phyloP scores from a whole-genome alignment of 2,888 invertebrate species.

The Drosophila tanythrix region DNA sequence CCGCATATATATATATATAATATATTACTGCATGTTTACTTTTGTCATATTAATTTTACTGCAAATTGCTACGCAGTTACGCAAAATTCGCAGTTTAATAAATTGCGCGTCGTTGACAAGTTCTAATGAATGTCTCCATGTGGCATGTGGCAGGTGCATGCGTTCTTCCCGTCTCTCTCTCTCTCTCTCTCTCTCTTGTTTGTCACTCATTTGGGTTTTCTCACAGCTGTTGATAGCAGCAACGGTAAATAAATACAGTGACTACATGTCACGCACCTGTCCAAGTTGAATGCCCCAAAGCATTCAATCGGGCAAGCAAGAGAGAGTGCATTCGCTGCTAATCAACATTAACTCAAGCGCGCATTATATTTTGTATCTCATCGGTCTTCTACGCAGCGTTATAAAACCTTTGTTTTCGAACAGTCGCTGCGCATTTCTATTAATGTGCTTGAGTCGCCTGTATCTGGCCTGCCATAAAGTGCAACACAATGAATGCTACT shows the following conservation, averaged over 20 bases:
- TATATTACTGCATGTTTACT: background rate
- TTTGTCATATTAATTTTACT: conserved; percentile 25
- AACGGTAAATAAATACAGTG: conserved; percentile 52
- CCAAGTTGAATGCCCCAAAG: conserved; percentile 55
- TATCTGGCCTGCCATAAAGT: conserved; percentile 25
- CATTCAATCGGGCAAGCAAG: conserved; percentile 10
- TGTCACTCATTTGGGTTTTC: conserved; percentile 8
- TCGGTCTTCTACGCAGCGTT: conserved; percentile 38
- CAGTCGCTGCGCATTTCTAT: conserved; percentile 39
- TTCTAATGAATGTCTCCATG: conserved; percentile 34
- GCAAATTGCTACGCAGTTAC: conserved; percentile 28
- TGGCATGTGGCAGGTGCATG: conserved; percentile 5
- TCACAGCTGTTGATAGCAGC: conserved; percentile 62
- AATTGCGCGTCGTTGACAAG: conserved; percentile 36
- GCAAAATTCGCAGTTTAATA: conserved; percentile 10
- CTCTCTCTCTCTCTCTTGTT: background rate
- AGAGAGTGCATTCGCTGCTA: conserved; percentile 19
- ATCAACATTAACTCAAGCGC: conserved; percentile 30
- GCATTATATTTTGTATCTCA: conserved; percentile 23
- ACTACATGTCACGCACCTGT: conserved; percentile 65
- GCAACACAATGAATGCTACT: conserved; percentile 25
- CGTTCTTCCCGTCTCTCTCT: background rate
- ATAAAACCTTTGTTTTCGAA: conserved; percentile 17
- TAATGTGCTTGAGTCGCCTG: conserved; percentile 14
- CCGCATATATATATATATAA: background rate